A percentile compares a stretch with the other conserved stretches of the same genome.
These are phyloP conservation scores for Jordanella pulchra DNA, from an alignment of 2,797 vertebrate genomes.

Conservation along the genomic window DNA sequence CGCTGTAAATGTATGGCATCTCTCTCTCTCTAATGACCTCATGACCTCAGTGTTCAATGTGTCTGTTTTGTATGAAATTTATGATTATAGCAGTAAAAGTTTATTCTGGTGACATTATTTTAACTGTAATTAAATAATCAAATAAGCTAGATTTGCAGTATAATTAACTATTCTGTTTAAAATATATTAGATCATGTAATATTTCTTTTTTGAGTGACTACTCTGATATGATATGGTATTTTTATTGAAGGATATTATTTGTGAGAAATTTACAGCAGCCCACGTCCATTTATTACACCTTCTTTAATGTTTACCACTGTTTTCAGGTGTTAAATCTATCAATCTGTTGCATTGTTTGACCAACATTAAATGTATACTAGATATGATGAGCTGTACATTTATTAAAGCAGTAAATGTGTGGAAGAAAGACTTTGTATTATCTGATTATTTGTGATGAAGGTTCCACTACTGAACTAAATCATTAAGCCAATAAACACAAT, in stretches of 20 bases:
- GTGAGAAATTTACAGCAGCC: background rate
- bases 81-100: no score
- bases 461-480: background rate
- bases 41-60: background rate
- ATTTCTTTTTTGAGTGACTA: background rate
- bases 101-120: no score
- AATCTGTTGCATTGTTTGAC: background rate
- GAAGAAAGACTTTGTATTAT: background rate
- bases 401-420: background rate
- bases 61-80: background rate
- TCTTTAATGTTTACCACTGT: background rate
- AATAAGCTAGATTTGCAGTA: no score
- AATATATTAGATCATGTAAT: background rate
- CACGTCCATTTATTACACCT: background rate
- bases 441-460: background rate
- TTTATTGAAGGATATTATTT: background rate
- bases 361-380: background rate
- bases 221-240: background rate
- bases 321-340: background rate
- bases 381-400: background rate
- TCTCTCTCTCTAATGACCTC: no score
- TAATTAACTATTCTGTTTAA: no score
- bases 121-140: no score
- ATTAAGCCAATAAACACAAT: conserved; percentile 3
- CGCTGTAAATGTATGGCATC: background rate